Evolutionary conservation across 2,797 vertebrate species (phyloP).

Genomic region (Lithobates pipiens): DNA sequence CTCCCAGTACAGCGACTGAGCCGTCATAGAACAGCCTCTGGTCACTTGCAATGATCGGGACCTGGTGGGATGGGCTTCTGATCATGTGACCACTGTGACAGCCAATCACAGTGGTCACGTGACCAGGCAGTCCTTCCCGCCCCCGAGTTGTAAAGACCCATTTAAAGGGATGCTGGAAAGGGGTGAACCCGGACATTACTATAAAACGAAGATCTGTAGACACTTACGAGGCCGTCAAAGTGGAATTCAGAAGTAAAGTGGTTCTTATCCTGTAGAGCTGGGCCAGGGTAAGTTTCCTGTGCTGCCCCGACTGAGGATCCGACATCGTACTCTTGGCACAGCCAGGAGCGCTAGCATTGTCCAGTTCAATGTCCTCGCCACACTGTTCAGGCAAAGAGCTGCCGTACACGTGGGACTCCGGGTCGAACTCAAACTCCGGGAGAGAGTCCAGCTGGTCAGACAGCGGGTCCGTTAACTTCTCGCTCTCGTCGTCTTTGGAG

Average conservation of each 20-base stretch:
- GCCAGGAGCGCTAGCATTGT: slow-evolving; percentile 12
- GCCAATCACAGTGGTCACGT: no score
- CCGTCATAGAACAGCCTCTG: no score
- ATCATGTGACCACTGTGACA: no score
- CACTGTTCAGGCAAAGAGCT: slow-evolving; percentile 32
- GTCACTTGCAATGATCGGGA: no score
- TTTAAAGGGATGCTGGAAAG: neutral
- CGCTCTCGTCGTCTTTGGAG: neutral
- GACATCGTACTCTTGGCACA: slow-evolving; percentile 71
- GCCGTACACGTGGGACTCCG: slow-evolving; percentile 18
- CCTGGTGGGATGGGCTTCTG: no score
- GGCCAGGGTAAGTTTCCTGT: slow-evolving; percentile 80
- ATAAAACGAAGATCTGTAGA: neutral
- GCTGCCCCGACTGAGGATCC: slow-evolving; percentile 74
- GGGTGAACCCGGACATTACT: neutral
- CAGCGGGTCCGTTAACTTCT: slow-evolving; percentile 1
- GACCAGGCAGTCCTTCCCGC: no score
- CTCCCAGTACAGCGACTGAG: no score
- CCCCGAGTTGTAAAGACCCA: no score
- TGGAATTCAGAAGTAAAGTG: slow-evolving; percentile 94
- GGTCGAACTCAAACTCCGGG: slow-evolving; percentile 35
- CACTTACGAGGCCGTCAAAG: slow-evolving; percentile 95
- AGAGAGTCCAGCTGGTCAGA: slow-evolving; percentile 40
- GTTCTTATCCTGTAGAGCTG: slow-evolving; percentile 93
- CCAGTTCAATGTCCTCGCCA: slow-evolving; percentile 35